These are phyloP conservation scores for Monopis laevigella DNA, from an alignment of 2,888 invertebrate species.

Conservation along the genomic window DNA sequence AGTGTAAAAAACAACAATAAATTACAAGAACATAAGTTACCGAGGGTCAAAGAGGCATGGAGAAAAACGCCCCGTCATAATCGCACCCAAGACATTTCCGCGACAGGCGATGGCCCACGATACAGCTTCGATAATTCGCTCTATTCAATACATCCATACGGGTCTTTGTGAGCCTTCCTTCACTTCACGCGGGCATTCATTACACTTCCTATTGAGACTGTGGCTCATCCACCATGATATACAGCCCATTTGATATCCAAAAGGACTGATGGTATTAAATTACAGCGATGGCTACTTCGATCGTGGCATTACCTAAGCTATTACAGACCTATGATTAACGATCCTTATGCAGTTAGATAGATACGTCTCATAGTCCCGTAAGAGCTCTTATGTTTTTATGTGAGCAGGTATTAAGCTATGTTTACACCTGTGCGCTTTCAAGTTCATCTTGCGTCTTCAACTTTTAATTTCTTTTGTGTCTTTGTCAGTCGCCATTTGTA, in stretches of 20 bases:
- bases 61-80: slow-evolving; percentile 36
- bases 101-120: slow-evolving; percentile 24
- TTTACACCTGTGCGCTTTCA: too few species aligned
- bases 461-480: too few species aligned
- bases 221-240: slow-evolving; percentile 39
- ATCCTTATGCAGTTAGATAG: slow-evolving; percentile 1
- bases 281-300: slow-evolving; percentile 16
- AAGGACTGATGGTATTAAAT: slow-evolving; percentile 34
- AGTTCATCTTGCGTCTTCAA: too few species aligned
- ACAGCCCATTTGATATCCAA: slow-evolving; percentile 39
- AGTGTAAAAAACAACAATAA: too few species aligned
- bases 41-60: slow-evolving; percentile 28
- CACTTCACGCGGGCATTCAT: slow-evolving; percentile 29
- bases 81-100: slow-evolving; percentile 28
- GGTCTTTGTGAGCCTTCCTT: background rate
- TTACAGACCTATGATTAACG: slow-evolving; percentile 28
- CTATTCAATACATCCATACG: slow-evolving; percentile 32
- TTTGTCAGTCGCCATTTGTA: too few species aligned
- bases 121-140: slow-evolving; percentile 28
- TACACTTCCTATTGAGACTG: slow-evolving; percentile 41
- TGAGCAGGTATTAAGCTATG: slow-evolving; percentile 26
- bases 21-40: slow-evolving; percentile 6
- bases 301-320: slow-evolving; percentile 11
- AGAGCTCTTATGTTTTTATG: background rate
- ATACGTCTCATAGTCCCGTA: slow-evolving; percentile 3